Base-by-base conservation (phyloP, 2,888 invertebrate species). In the Ochropleura plecta region DNA sequence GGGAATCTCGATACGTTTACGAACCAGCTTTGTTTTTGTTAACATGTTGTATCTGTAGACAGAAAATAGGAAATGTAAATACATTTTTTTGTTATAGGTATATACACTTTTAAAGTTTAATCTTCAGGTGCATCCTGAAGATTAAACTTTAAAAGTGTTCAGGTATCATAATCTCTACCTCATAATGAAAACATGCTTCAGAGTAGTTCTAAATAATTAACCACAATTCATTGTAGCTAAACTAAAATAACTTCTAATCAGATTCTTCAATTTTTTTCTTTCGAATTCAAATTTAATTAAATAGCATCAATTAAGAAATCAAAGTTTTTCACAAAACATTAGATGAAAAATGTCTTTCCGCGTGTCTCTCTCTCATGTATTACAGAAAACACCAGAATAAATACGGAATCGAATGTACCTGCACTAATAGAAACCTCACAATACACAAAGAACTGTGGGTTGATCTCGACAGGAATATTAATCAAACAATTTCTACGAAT, bases 21-120 rank as follows among this genome's bases (percentile, higher is more conserved):
- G 95, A 3, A 94, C 93, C 12, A 93, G 92, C 88, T 95, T 96
- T 0, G 96, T 96, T 78, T 93, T 94, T 0, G 96, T 96, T 59
- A 96, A 82, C 94, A 96, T 94, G 88, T 92, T 96, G 90, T 95
- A 96, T 78, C 96, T 96, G 82, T 42, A 60, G 42, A 42, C 59
- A 42, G 3, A 62, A 46, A 48, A 8, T n/a, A 44, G n/a, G 9
- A 7, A 66, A 51, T 46, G 16, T 14, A 20, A 76, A n/a, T 8
- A 48, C 5, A 42, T 12, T 14, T 14, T 0, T n/a, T 16, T 30
- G n/a, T 0, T 18, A 48, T 42, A 6, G 10, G 16, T 7, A n/a
- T n/a, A n/a, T n/a, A n/a, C n/a, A n/a, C n/a, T n/a, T n/a, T n/a
- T n/a, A n/a, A n/a, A n/a, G n/a, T n/a, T n/a, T n/a, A n/a, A n/a